Conservation (phyloP, 2,888 invertebrate species). For the Philereme vetulata region DNA sequence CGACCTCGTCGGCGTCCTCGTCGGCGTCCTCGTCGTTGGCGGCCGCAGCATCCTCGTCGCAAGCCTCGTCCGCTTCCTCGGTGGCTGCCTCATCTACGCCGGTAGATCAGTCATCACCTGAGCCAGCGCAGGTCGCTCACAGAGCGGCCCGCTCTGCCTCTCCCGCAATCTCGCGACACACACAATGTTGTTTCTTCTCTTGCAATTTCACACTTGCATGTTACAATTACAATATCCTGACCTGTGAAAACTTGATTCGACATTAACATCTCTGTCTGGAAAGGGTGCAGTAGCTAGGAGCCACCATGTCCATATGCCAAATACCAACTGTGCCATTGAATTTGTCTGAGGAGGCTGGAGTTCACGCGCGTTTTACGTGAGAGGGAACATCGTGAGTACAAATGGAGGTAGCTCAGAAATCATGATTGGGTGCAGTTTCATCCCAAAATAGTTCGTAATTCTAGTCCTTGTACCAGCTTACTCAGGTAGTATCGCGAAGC, state of each 20-base stretch:
- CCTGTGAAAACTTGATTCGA: constrained; percentile 82
- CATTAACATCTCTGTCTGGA: constrained; percentile 77
- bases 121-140: constrained; percentile 74
- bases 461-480: constrained; percentile 34
- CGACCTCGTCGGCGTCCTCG: constrained; percentile 43
- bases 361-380: constrained; percentile 41
- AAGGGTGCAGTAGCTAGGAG: constrained; percentile 56
- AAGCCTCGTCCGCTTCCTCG: constrained; percentile 58
- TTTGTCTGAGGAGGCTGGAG: constrained; percentile 34
- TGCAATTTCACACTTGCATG: constrained; percentile 54
- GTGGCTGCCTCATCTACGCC: constrained; percentile 76
- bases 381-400: constrained; percentile 22
- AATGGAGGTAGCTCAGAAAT: constrained; percentile 24
- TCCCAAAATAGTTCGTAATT: constrained; percentile 32
- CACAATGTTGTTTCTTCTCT: constrained; percentile 43
- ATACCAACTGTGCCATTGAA: constrained; percentile 49
- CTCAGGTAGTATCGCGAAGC: constrained; percentile 25
- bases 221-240: constrained; percentile 63
- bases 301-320: constrained; percentile 56
- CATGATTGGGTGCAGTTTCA: constrained; percentile 35
- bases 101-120: constrained; percentile 60
- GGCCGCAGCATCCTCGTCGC: constrained; percentile 57
- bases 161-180: constrained; percentile 43
- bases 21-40: constrained; percentile 52
- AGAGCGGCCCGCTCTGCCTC: constrained; percentile 73